Base-by-base conservation (phyloP, 1,140 invertebrate genomes). In the Ceratosolen solmsi region DNA sequence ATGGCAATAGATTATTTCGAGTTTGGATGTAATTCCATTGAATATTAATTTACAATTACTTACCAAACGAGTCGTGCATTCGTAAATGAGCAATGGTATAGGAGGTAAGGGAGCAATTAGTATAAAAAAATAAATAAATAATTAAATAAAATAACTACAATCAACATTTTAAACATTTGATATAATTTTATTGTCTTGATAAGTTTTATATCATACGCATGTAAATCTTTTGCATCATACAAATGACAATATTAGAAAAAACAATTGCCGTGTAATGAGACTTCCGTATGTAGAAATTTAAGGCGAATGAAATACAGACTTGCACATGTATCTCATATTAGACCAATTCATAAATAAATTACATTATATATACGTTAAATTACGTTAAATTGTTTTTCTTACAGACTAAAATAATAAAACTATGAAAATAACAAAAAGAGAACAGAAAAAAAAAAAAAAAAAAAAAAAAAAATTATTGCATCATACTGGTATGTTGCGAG, bases 171-270 rank as follows among this genome's bases (percentile, higher is more conserved):
- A 84, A 89, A 89, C 88, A 89, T 88, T 88, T 82, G 86, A 89
- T 89, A 88, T 88, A 89, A 87, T 88, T 88, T 89, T 89, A 89
- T 89, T 89, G 88, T 89, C 88, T 88, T 85, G 84, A 85, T 86
- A 86, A 85, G 86, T 86, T 84, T 84, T 74, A 83, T 68, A 82
- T 84, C 71, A 79, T 84, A 86, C 79, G 83, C 84, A 84, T 84
- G 81, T 73, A 83, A 85, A 83, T 81, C 84, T 82, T 80, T 56
- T 79, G 72, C 82, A 84, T 83, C 83, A 84, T 79, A 83, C 79
- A 84, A 77, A 82, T 83, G 79, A 85, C 82, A 76, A 75, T 82
- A 68, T 79, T 84, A 49, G 79, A 85, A 38, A 79, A 76, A 85
- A 85, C 82, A 70, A 72, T 71, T 73, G 38, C 76, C 71, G 30